Percentiles rank a stretch among this genome's conserved stretches.
These are phyloP conservation scores for Centropyge bicolor DNA, from an alignment of 2,797 vertebrate genomes.

Conservation along the genomic window DNA sequence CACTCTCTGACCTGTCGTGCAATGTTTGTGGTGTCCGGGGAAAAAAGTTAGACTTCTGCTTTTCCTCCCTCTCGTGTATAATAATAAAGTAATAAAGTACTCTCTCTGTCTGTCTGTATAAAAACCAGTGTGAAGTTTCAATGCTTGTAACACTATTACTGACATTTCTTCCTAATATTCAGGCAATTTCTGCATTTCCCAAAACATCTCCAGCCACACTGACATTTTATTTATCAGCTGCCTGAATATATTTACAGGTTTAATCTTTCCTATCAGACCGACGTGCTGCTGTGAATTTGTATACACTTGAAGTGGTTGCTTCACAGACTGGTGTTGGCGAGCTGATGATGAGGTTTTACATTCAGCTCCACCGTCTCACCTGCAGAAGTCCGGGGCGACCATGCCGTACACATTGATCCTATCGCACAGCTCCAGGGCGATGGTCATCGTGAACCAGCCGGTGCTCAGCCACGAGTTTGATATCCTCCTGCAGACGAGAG, in stretches of 20 bases:
- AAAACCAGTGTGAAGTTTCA: neutral
- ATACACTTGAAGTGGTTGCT: conserved; percentile 9
- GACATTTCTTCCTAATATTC: conserved; percentile 13
- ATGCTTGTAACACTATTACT: neutral
- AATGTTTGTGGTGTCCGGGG: neutral
- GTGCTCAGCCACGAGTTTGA: conserved; percentile 99
- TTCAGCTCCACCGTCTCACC: conserved; percentile 84
- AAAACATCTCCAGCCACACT: conserved; percentile 31
- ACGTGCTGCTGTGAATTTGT: conserved; percentile 32
- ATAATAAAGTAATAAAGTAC: too few species aligned
- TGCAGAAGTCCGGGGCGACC: conserved; percentile 99
- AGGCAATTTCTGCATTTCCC: conserved; percentile 32
- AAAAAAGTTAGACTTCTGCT: conserved; percentile 1
- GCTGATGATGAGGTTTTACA: conserved; percentile 28
- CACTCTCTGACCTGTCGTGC: neutral
- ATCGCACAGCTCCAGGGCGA: conserved; percentile 97
- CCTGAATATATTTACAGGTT: conserved; percentile 47
- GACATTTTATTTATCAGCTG: conserved; percentile 55
- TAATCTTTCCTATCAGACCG: conserved; percentile 46
- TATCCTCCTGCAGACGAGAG: conserved; percentile 87
- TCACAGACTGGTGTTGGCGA: conserved; percentile 1
- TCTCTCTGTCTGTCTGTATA: too few species aligned
- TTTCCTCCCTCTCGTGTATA: neutral
- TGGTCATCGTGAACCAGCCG: conserved; percentile 99
- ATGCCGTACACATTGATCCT: conserved; percentile 97